Evolutionary conservation across 2,113 vertebrate species (phyloP).

Genomic region (Entelurus aequoreus): DNA sequence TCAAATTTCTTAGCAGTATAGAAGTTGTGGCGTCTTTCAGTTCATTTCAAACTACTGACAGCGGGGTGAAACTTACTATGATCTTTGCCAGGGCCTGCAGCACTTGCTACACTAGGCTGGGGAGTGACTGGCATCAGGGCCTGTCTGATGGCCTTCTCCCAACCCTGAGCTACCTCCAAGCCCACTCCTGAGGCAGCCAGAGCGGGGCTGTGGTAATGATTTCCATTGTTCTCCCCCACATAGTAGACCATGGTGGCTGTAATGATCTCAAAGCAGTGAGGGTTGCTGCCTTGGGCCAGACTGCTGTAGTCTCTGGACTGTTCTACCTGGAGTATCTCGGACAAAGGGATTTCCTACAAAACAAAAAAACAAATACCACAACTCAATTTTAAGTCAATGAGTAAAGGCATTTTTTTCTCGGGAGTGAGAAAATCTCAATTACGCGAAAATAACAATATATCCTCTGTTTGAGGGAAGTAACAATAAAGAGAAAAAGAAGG

Average conservation of each 20-base stretch:
- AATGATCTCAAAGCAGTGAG: constrained; percentile 98
- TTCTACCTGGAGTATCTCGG: constrained; percentile 96
- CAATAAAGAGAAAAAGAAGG: not conserved
- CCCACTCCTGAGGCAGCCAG: constrained; percentile 90
- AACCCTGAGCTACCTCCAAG: constrained; percentile 90
- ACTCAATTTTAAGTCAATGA: not conserved
- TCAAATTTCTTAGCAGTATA: no score
- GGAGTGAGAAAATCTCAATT: not conserved
- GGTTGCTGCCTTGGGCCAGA: constrained; percentile 85
- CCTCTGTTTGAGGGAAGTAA: not conserved
- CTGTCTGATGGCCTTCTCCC: constrained; percentile 97
- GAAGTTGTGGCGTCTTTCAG: not conserved
- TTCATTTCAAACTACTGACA: not conserved
- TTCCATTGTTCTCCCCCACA: constrained; percentile 91
- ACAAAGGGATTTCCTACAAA: constrained; percentile 93
- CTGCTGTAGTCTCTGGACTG: constrained; percentile 81
- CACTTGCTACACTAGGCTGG: constrained; percentile 85
- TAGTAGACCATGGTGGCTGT: constrained; percentile 97
- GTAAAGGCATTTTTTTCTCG: not conserved
- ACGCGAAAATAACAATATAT: not conserved
- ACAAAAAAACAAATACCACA: constrained; percentile 35
- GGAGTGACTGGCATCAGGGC: constrained; percentile 98
- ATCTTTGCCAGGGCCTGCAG: constrained; percentile 87
- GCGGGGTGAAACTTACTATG: constrained; percentile 81
- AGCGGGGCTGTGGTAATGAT: constrained; percentile 81